Base-by-base conservation (phyloP, 2,113 vertebrate species). In the Dicaeum eximium region DNA sequence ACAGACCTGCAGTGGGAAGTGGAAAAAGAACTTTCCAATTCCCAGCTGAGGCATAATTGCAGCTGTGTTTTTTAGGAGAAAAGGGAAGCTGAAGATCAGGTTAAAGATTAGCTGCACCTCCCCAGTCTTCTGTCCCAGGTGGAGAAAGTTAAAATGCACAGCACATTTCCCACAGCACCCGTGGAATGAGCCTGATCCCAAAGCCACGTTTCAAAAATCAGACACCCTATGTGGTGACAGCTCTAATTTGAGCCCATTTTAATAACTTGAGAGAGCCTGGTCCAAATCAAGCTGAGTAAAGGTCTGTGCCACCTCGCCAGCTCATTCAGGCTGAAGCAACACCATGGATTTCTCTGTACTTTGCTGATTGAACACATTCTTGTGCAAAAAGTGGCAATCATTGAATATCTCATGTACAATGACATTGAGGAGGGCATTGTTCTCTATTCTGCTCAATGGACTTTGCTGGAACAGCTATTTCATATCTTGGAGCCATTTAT, bases 361-460 rank as follows among this genome's bases (percentile, higher is more conserved):
- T 85, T 5, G 57, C 95, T 92, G 97, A 97, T 95, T 93, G 97
- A 97, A 97, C 81, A 93, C 97, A 97, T 97, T 98, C 97, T 96
- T 97, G 97, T 96, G 97, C 96, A 97, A 97, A 96, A 96, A 97
- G 97, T 95, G 86, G 96, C 95, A 96, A 96, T 97, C 96, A 96
- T 88, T 92, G 97, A 97, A 96, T 97, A 95, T 73, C 97, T 98
- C 93, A 86, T 79, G 86, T 85, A 90, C 97, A 97, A 92, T 97
- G 97, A 98, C 97, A 98, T 95, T 97, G 97, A 98, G 95, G 96
- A 98, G 96, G 97, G 97, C 97, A 97, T 37, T 93, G 96, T 96
- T 97, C 98, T 97, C 97, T 96, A 96, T 97, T 97, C 97, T 97
- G 97, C 96, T 98, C 98, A 98, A 97, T 97, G 97, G 97, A 97